These are phyloP conservation scores for Disparrhopalites patrizii DNA, from an alignment of 2,888 invertebrate genomes.

Conservation along the genomic window DNA sequence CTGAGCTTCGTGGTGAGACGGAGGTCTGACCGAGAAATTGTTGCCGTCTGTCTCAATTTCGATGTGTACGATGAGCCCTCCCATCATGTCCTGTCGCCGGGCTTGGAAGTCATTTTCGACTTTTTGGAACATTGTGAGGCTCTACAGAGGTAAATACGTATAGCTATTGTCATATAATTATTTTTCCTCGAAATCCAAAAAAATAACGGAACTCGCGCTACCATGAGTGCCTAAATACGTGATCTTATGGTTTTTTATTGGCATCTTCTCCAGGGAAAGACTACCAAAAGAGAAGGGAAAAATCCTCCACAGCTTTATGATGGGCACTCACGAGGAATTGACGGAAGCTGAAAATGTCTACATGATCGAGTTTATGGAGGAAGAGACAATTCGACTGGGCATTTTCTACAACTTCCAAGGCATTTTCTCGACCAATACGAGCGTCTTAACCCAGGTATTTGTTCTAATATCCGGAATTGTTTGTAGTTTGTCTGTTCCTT, in stretches of 20 bases:
- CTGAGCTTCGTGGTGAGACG: slow-evolving; percentile 64
- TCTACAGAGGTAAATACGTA: slow-evolving; percentile 63
- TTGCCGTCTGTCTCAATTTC: slow-evolving; percentile 74
- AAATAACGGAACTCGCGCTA: too few relatives aligned
- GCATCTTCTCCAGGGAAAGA: too few relatives aligned
- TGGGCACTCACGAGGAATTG: slow-evolving; percentile 69
- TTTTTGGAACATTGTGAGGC: slow-evolving; percentile 74
- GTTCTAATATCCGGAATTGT: neutral
- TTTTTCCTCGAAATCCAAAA: neutral
- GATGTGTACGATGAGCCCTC: slow-evolving; percentile 77
- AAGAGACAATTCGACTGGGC: slow-evolving; percentile 66
- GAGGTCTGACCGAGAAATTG: slow-evolving; percentile 56
- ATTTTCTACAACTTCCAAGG: slow-evolving; percentile 64
- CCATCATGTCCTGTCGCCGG: slow-evolving; percentile 63
- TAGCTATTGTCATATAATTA: neutral
- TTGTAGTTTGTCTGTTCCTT: neutral
- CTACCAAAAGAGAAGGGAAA: slow-evolving; percentile 64
- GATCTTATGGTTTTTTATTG: too few relatives aligned
- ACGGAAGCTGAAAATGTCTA: slow-evolving; percentile 67
- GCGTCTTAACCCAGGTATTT: slow-evolving; percentile 68
- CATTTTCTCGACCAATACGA: slow-evolving; percentile 81
- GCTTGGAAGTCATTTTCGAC: slow-evolving; percentile 63
- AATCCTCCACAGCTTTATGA: slow-evolving; percentile 80
- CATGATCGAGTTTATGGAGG: slow-evolving; percentile 73
- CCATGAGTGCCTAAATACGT: too few relatives aligned